Conservation (phyloP, 1,140 invertebrate species). For the Atta texana region DNA sequence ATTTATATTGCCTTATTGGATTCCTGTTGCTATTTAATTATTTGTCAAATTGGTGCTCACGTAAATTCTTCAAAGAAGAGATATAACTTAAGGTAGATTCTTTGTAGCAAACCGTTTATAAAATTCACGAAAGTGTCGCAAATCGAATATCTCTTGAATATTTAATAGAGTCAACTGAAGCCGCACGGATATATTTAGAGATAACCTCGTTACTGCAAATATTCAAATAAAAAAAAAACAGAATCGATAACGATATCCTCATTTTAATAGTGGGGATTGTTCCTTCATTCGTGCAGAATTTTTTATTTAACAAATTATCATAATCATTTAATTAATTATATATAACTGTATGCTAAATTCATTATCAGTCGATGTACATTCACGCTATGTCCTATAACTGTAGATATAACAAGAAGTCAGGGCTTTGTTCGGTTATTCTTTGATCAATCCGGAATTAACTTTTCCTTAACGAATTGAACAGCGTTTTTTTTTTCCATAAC, state of each 20-base stretch:
- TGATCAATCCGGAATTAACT: conserved; percentile 37
- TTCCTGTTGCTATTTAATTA: no score
- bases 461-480: conserved; percentile 18
- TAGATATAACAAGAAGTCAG: conserved; percentile 11
- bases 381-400: not conserved
- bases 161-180: conserved; percentile 7
- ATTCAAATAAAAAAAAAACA: not conserved
- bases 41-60: not conserved
- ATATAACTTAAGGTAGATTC: not conserved
- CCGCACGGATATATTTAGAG: conserved; percentile 43
- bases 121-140: not conserved
- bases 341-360: not conserved
- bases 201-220: conserved; percentile 22
- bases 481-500: conserved; percentile 23
- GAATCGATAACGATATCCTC: not conserved
- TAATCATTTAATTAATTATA: not conserved
- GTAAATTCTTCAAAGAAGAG: not conserved
- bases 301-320: conserved; percentile 1
- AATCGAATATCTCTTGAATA: conserved; percentile 32
- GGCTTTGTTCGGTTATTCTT: conserved; percentile 1
- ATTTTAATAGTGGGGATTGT: conserved; percentile 6
- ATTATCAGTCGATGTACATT: not conserved
- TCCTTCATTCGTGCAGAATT: not conserved
- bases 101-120: not conserved
- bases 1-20: not conserved